Base-by-base conservation (phyloP, 2,113 vertebrate genomes). In the Xenopus borealis region DNA sequence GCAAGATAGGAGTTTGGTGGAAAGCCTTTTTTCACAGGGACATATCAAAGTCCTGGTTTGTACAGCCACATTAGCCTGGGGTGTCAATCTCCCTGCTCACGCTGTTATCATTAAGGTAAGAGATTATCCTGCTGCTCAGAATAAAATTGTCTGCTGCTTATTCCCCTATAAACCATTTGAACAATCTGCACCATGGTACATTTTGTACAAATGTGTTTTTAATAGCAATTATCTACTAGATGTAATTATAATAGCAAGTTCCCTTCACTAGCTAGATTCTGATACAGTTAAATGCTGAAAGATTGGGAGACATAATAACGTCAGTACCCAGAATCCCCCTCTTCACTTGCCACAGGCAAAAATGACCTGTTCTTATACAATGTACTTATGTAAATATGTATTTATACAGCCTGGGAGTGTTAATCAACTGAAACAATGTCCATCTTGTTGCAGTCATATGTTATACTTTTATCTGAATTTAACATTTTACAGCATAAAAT, bases 31-130 rank as follows among this genome's bases (percentile, higher is more conserved):
- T 90, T 96, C 95, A 58, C 93, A 89, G 63, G 96, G 97, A 5
- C 91, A 95, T 81, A 88, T 99, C 72, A 98, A 97, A 90, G 95
- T 98, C 33, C 85, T 99, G 12, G 93, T 98, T 72, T 98, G 95
- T 63, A 99, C 97, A 45, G 97, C 97, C 71, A 99, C 97, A 0
- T 88, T 99, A 10, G 97, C 97, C 82, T 99, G 97, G 97, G 97
- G 97, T 78, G 97, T 99, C 85, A 99, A 99, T 92, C 92, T 99
- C 83, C 97, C 97, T n/a, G 97, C 97, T 30, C 97, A 99, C 66
- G 97, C 97, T 52, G 97, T 99, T 81, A 94, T 99, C 86, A 99
- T 99, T 90, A 99, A 99, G 95, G 97, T 98, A 72, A 79, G 83
- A 73, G 57, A 62, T 85, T 81, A 62, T 62, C 27, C 64, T 81